Conservation (phyloP, 2,797 vertebrate genomes). For the Balearica regulorum region DNA sequence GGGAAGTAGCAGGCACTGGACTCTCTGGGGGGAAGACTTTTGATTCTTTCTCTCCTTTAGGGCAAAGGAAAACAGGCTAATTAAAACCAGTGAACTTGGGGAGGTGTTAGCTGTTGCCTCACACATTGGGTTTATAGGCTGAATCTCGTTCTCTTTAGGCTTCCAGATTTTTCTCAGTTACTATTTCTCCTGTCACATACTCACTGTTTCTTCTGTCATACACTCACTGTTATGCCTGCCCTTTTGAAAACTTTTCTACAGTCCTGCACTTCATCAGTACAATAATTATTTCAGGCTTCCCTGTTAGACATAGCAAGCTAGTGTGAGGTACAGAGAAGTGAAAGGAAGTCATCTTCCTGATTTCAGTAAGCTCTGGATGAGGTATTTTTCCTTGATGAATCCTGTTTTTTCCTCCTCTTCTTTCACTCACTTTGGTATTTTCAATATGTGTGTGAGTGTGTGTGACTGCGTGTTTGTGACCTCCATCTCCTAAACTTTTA, state of each 20-base stretch:
- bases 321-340: not conserved
- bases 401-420: not conserved
- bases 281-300: slow-evolving; percentile 50
- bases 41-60: not conserved
- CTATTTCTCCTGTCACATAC: slow-evolving; percentile 62
- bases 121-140: slow-evolving; percentile 43
- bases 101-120: slow-evolving; percentile 38
- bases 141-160: slow-evolving; percentile 38
- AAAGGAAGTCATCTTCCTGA: not conserved
- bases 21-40: not conserved
- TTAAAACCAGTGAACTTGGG: not conserved
- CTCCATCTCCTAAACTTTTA: not conserved
- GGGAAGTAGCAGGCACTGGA: not conserved
- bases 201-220: slow-evolving; percentile 24
- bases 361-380: slow-evolving; percentile 1
- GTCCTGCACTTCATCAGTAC: slow-evolving; percentile 48
- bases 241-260: slow-evolving; percentile 22
- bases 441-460: not conserved
- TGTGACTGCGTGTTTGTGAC: slow-evolving; percentile 16
- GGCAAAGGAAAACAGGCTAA: not conserved
- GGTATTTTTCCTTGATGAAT: not conserved
- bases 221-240: not conserved
- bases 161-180: slow-evolving; percentile 58
- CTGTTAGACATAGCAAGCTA: not conserved
- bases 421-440: slow-evolving; percentile 5